Base-by-base conservation (phyloP, 2,888 invertebrate genomes). In the Cryptocephalus moraei region DNA sequence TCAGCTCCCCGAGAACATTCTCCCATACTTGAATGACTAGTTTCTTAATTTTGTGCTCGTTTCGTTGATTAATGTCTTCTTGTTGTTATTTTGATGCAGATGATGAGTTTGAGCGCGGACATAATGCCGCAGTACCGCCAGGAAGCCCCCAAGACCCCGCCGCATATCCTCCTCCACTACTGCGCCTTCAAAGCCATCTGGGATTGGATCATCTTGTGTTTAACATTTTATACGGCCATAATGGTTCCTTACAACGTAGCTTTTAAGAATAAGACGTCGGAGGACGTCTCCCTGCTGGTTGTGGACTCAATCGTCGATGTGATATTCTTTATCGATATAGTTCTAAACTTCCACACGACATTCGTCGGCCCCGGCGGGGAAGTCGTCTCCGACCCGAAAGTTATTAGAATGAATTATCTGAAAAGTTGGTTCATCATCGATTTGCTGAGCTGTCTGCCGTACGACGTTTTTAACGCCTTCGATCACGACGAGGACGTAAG, bases 351-450 rank as follows among this genome's bases (percentile, higher is more conserved):
- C 78, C 99, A 99, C 77, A 99, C 99, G 57, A 99, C 99, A 56
- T 99, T 99, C 75, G 99, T 99, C 64, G 99, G 99, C 43, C 91
- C 90, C 47, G 90, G 90, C 56, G 90, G 90, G 56, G 91, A 91
- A 75, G 97, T 99, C 60, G 96, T 99, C 63, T 95, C 95, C 65
- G 99, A 99, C 75, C 97, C 99, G 12, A 94, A 94, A 73, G 91
- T 94, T 62, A 95, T 96, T 71, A 80, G 94, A 65, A 92, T 92
- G 87, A 99, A 99, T 79, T 99, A 99, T 76, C 81, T 99, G 66
- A 93, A 94, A 74, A 95, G 95, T 60, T 99, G 99, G 99, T 99
- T 99, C 77, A 86, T 99, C 65, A 96, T 99, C 69, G 99, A 99
- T 75, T 81, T 99, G 67, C 82, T 99, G 58, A 96, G 96, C 65